These are phyloP conservation scores for Helogale parvula DNA, from an alignment of 2,113 vertebrate species.

Conservation along the genomic window DNA sequence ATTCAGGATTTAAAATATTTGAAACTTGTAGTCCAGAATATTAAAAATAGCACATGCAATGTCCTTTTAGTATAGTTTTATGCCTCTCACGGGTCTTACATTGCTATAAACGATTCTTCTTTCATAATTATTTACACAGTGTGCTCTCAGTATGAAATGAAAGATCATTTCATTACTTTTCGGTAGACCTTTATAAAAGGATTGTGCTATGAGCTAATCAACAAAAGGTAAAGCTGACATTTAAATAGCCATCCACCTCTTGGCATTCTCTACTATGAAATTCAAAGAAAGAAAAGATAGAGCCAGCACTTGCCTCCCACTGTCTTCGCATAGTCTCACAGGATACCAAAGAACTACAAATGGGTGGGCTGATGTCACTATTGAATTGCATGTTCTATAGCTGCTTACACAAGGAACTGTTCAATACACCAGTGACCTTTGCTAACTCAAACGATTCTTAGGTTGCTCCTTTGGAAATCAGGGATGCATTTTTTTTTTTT, in stretches of 20 bases:
- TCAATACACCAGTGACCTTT: not conserved
- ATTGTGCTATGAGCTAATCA: conserved; percentile 53
- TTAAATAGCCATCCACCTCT: conserved; percentile 48
- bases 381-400: not conserved
- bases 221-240: conserved; percentile 63
- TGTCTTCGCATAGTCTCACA: not conserved
- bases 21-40: not conserved
- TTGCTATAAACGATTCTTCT: not conserved
- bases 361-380: not conserved
- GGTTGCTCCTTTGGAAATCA: not conserved
- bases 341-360: not conserved
- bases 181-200: conserved; percentile 49
- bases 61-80: not conserved
- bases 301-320: no score
- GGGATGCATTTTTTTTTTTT: not conserved
- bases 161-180: conserved; percentile 59
- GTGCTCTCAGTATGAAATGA: conserved; percentile 33
- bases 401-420: not conserved
- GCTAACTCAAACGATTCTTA: not conserved
- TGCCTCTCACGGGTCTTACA: not conserved
- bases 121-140: conserved; percentile 61
- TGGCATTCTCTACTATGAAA: conserved; percentile 31
- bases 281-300: conserved; percentile 31
- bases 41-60: not conserved
- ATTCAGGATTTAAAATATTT: not conserved